Evolutionary conservation across 1,140 invertebrate species (phyloP).

Genomic region (Drosophila suzukii): DNA sequence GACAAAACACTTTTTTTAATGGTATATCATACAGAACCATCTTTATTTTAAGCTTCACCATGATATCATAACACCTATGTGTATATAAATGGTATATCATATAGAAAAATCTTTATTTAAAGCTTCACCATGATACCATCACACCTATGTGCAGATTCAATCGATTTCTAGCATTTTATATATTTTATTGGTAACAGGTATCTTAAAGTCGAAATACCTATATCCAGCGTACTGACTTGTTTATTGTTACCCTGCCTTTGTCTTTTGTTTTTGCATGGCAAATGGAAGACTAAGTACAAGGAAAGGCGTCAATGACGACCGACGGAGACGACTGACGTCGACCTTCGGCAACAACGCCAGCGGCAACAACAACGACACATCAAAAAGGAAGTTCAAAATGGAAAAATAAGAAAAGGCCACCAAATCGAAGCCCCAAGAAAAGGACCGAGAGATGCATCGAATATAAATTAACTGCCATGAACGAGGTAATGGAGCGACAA

Average conservation of each 20-base stretch:
- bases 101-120: too few species aligned
- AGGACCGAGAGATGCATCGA: conserved; percentile 63
- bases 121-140: too few species aligned
- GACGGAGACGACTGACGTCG: conserved; percentile 34
- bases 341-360: conserved; percentile 49
- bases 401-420: conserved; percentile 14
- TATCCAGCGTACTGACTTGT: conserved; percentile 16
- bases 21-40: too few species aligned
- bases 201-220: not conserved
- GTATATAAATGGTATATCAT: too few species aligned
- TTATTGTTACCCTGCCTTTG: conserved; percentile 25
- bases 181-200: conserved; percentile 8
- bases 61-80: too few species aligned
- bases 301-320: conserved; percentile 74
- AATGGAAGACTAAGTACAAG: conserved; percentile 63
- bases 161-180: too few species aligned
- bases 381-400: conserved; percentile 64
- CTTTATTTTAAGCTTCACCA: too few species aligned
- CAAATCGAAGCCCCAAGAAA: conserved; percentile 21
- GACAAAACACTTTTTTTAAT: too few species aligned
- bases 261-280: conserved; percentile 61
- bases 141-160: too few species aligned
- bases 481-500: conserved; percentile 72
- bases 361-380: conserved; percentile 30
- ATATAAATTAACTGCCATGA: conserved; percentile 79